Evolutionary conservation across 2,797 vertebrate species (phyloP).

Genomic region (Rhinella marina): DNA sequence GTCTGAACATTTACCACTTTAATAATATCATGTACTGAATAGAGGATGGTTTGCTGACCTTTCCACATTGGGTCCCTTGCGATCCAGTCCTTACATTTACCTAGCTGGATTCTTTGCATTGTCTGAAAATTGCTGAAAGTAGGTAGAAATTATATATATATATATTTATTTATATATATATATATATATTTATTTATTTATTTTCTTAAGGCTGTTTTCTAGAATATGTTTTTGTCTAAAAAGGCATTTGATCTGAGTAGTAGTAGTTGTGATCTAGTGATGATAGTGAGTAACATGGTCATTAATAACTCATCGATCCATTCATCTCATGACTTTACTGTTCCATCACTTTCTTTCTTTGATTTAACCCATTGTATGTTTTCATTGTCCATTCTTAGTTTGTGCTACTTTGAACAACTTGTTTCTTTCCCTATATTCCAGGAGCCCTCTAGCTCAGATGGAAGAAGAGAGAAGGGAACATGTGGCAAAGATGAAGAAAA

Average conservation of each 20-base stretch:
- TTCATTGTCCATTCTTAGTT: not conserved
- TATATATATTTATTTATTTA: too few relatives aligned
- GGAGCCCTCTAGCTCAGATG: conserved; percentile 98
- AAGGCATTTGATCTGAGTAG: not conserved
- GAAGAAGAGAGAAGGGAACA: conserved; percentile 97
- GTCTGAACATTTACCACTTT: not conserved
- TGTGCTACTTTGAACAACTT: not conserved
- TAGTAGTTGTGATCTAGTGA: not conserved
- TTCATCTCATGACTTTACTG: not conserved
- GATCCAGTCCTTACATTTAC: not conserved
- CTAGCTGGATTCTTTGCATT: not conserved
- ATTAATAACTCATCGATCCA: conserved; percentile 5
- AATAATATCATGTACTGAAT: not conserved
- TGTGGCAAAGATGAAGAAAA: conserved; percentile 98
- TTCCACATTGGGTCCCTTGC: not conserved
- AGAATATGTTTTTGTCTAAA: not conserved
- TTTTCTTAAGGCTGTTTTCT: not conserved
- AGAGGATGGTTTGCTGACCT: not conserved
- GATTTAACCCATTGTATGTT: not conserved
- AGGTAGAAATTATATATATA: too few relatives aligned
- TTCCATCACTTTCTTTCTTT: not conserved
- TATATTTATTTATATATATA: too few relatives aligned
- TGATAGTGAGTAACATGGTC: not conserved
- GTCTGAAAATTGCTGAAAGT: too few relatives aligned
- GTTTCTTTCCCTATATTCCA: conserved; percentile 69